Evolutionary conservation across 2,888 invertebrate genomes (phyloP), one percentile per base, ranked within the genome.

Genomic region (Stegophylla sp.): DNA sequence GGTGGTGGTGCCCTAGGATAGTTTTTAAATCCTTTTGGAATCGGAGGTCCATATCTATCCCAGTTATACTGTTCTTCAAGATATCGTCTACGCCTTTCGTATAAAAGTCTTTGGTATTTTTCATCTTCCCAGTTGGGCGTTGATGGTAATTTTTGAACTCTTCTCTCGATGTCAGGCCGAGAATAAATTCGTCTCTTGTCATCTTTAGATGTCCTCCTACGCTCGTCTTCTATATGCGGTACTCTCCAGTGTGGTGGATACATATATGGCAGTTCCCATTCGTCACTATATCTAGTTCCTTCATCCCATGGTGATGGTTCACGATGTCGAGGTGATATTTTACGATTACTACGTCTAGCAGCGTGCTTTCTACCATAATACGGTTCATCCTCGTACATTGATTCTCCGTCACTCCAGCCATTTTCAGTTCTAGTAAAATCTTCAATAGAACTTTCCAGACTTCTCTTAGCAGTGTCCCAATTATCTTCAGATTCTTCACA

Each of bases 291-390:
- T 61, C 85, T 84, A 76, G 82, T 88, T 83, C 94, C 94, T 83
- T 92, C 92, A 83, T 94, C 93, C 94, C 94, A 94, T 1, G 93
- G 92, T 73, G 94, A 92, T 75, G 53, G 82, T 73, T 82, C 82
- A 83, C 83, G 75, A 86, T 84, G 59, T 86, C 73, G 26, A 34
- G 73, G 74, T 48, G 73, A 67, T 56, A 74, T 75, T 74, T 74
- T 82, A 20, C 75, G 74, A 67, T 61, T 73, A 67, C 59, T 82
- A 41, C 67, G 43, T 48, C 72, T 64, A n/a, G 34, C 59, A 64
- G 83, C n/a, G n/a, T n/a, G 83, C 43, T 84, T 79, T 66, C 84
- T 84, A 17, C 83, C 83, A 74, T 84, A 84, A 41, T 84, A 83
- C 17, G 83, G 83, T 20, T 83, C 84, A 26, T 85, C 85, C 73